Base-by-base conservation (phyloP, 2,797 vertebrate species). In the Xenopus petersii region DNA sequence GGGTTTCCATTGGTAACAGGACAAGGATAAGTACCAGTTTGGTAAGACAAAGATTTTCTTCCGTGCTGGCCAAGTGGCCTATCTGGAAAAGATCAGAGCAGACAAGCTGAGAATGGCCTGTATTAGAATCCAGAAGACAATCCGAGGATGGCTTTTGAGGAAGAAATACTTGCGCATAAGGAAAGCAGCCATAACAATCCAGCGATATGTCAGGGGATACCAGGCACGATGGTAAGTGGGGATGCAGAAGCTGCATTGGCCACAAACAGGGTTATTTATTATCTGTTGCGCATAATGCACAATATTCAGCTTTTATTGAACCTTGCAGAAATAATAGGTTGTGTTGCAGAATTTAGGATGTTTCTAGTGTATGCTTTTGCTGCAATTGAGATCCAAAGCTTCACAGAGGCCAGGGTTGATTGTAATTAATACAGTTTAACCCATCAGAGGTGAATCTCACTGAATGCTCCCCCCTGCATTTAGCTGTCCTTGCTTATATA, bases 1-100 rank as follows among this genome's bases (percentile, higher is more conserved):
- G 64, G 56, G 79, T 88, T 87, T 90, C 76, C 77, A 86, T 64
- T 83, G 81, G 85, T 87, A 85, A 83, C 82, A 99, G 98, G 96
- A 99, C 86, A 91, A 94, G 83, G 98, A 99, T 87, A 99, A 99
- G 87, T 99, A 99, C 88, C 98, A 99, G 87, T 99, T 99, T 89
- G 98, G 98, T 70, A 98, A 99, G 85, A 99, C 96, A 72, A 99
- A 99, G 92, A 99, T 99, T 85, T 99, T 99, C 92, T 99, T 99
- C 91, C 93, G 98, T 70, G 97, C 98, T 0, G 98, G 98, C 54
- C 97, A 99, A 89, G 98, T 99, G 49, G 98, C 98, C 36, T 99
- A 98, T 80, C 87, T 99, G 82, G 98, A 99, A 87, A 99, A 98
- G 87, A 81, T 99, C 85, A 93, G 98, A 77, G 94, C 97, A 0